Evolutionary conservation across 2,113 vertebrate species (phyloP).

Genomic region (Oreocharis arfaki): DNA sequence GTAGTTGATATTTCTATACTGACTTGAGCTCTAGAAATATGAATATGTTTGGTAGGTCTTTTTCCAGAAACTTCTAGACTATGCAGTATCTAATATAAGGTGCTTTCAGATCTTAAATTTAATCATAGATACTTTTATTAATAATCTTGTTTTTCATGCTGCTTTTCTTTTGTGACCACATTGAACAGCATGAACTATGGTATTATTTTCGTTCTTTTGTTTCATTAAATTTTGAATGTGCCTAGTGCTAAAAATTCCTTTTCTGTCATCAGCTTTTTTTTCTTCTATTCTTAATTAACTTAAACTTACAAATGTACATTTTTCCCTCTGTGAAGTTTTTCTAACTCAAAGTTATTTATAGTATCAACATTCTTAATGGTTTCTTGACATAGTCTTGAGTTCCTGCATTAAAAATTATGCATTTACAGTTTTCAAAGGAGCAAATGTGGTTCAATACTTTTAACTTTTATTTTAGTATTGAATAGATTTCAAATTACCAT

Average conservation of each 20-base stretch:
- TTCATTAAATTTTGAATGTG: not conserved
- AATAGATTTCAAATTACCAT: not conserved
- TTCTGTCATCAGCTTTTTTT: not conserved
- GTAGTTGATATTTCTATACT: not conserved
- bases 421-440: not conserved
- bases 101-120: not conserved
- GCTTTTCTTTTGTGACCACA: not conserved
- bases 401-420: not conserved
- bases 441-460: not conserved
- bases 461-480: not conserved
- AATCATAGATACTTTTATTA: not conserved
- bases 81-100: not conserved
- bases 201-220: not conserved
- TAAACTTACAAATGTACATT: not conserved
- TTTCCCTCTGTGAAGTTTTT: not conserved
- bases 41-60: not conserved
- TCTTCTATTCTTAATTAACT: not conserved
- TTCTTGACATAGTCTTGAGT: not conserved
- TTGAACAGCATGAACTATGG: not conserved
- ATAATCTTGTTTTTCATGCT: not conserved
- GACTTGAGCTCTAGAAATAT: not conserved
- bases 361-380: not conserved
- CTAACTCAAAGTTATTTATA: not conserved
- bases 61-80: not conserved
- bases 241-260: not conserved